Percentiles rank a stretch among this genome's conserved stretches.
Conservation (phyloP, 2,113 vertebrate genomes). For the Amia ocellicauda region DNA sequence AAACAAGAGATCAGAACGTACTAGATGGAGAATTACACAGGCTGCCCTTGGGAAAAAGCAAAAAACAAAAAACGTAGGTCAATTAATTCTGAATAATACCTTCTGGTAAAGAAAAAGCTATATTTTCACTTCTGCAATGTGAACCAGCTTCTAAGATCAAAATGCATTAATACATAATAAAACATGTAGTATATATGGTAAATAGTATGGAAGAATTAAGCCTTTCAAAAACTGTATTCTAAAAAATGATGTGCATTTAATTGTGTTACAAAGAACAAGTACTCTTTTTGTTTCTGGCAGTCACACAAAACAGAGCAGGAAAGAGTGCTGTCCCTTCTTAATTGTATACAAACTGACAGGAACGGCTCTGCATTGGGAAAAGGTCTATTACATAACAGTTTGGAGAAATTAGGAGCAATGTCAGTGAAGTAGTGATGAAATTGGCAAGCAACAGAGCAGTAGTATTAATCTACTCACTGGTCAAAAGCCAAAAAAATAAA, state of each 20-base stretch:
- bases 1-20: not conserved
- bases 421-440: constrained; percentile 35
- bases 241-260: constrained; percentile 5
- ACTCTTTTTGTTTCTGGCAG: constrained; percentile 39
- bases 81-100: constrained; percentile 19
- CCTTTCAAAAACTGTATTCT: constrained; percentile 17
- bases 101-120: constrained; percentile 16
- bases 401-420: constrained; percentile 44
- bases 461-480: constrained; percentile 38
- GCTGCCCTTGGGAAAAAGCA: constrained; percentile 10
- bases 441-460: constrained; percentile 42
- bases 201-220: no score
- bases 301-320: constrained; percentile 40
- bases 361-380: constrained; percentile 32
- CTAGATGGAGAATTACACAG: not conserved
- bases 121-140: not conserved
- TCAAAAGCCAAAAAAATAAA: constrained; percentile 42
- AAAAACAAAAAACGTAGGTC: constrained; percentile 2
- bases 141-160: not conserved
- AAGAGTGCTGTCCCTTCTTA: no score
- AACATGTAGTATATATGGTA: no score
- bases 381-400: constrained; percentile 38
- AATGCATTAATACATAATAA: not conserved
- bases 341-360: constrained; percentile 29
- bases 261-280: constrained; percentile 25